Evolutionary conservation across 2,888 invertebrate genomes (phyloP), one percentile per base, ranked within the genome.

Genomic region (Trypoxylon attenuatum): DNA sequence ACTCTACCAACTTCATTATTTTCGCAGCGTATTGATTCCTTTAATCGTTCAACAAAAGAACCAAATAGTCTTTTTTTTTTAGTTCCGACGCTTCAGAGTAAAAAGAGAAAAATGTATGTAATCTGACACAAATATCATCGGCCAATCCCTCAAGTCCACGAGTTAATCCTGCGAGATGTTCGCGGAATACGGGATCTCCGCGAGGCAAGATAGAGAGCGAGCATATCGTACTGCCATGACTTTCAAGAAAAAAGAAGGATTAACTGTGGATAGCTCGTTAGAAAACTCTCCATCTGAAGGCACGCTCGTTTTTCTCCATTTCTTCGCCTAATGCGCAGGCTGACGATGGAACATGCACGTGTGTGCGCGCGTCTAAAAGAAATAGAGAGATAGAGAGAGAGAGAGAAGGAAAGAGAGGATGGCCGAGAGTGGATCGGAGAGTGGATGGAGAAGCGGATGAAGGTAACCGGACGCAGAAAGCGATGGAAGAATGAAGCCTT

Each of bases 171-270:
- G 41, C 54, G 49, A 57, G 46, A 51, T 64, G 64, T 56, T 10
- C 43, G 15, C 22, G 29, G 43, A 50, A 63, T 25, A n/a, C 41
- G 41, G 21, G n/a, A n/a, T n/a, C n/a, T 61, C 50, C 55, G 56
- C 62, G 45, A 22, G 22, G 43, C 23, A 59, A 52, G 43, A 57
- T n/a, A n/a, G n/a, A 69, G 71, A 73, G 55, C 65, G 60, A 43
- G 39, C 18, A 54, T 45, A 51, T 43, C 41, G 47, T 53, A 52
- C 29, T 53, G 54, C 58, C 62, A 72, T 76, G 69, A 72, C 65
- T 78, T 59, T 38, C 59, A 60, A 69, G 67, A 71, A 65, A 71
- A 78, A 75, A 76, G 71, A 59, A 52, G 79, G 77, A 79, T 80
- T 79, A 80, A 72, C 67, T 56, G 61, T 49, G 63, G 74, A 70